Evolutionary conservation across 2,113 vertebrate species (phyloP), one percentile per base, ranked within the genome.

Genomic region (Sialia sialis): DNA sequence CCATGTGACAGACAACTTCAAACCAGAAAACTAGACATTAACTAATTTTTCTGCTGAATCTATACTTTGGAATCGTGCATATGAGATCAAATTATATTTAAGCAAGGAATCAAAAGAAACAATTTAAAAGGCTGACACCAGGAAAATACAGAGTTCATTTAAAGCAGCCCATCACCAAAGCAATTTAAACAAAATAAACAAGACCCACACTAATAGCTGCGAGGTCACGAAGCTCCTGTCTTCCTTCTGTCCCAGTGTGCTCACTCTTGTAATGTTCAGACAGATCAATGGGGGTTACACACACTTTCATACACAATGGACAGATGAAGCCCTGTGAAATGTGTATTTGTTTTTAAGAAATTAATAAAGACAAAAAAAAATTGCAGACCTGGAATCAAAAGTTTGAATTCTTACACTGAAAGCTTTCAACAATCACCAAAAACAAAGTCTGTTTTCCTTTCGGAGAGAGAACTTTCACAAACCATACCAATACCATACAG

Each of bases 261-360:
- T 97, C 97, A 93, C 94, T 94, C 96, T 96, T 94, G 97, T 98
- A 98, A 98, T 98, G 98, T 83, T 97, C 97, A 95, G 60, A 98
- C 94, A 98, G 97, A 96, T 95, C 96, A 97, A 94, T 91, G 92
- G 98, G 89, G 95, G 96, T 97, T 95, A 97, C 18, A 97, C 74
- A 98, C 94, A 97, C 95, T 97, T 97, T 97, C 98, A 98, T 97
- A 95, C 97, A 98, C 15, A 98, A 93, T 34, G 98, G 98, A 96
- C 98, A 98, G 98, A 98, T 98, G 97, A 98, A 98, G 85, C 98
- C 98, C 98, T 98, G 98, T 90, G 96, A 97, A 98, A 98, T 52
- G 97, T 87, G 97, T 77, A 96, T 90, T 70, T 58, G 43, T 48
- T 95, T 97, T 93, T 93, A 88, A 96, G 91, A 96, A 91, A 87